Base-by-base conservation (phyloP, 2,113 vertebrate species). In the Drymodes brunneopygia region DNA sequence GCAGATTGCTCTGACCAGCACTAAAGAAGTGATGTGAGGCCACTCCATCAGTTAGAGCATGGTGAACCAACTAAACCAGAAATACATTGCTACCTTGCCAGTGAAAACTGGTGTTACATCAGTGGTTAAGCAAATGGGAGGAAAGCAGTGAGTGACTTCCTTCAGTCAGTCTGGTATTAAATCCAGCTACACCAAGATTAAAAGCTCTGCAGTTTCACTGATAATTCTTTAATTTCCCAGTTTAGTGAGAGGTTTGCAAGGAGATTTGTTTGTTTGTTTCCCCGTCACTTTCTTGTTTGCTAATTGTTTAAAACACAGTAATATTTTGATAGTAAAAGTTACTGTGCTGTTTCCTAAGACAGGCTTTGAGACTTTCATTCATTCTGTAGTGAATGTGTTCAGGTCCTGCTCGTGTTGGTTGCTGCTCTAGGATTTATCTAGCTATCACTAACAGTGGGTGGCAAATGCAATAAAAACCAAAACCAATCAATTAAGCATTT, bases 361-460 rank as follows among this genome's bases (percentile, higher is more conserved):
- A 48, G 17, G 27, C 42, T 70, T 85, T 81, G 77, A 70, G 45
- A 61, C 22, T 51, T 88, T 40, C 33, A 47, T 94, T 91, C 81
- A 31, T 92, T 88, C 84, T 79, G 19, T 51, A 74, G 40, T 40
- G 61, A 94, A 57, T 10, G 6, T 38, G 54, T 33, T 70, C 67
- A 42, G 25, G 50, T 91, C 25, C 67, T 82, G 62, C 83, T 94
- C 67, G 28, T 78, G 93, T 92, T 93, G 33, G 47, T 83, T 96
- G 83, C 66, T 93, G 71, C 64, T 86, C 86, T 94, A 61, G 82
- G 88, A 87, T 97, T 97, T 97, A 94, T 94, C 82, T 78, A 66
- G 79, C 89, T 91, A 62, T 92, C 18, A n/a, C 91, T 93, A 95
- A 86, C 50, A 90, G 78, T 9, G 44, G 86, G 79, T 95, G 92